phyloP scores from a whole-genome alignment of 1,140 invertebrate genomes.

The Drosophila arawakana region DNA sequence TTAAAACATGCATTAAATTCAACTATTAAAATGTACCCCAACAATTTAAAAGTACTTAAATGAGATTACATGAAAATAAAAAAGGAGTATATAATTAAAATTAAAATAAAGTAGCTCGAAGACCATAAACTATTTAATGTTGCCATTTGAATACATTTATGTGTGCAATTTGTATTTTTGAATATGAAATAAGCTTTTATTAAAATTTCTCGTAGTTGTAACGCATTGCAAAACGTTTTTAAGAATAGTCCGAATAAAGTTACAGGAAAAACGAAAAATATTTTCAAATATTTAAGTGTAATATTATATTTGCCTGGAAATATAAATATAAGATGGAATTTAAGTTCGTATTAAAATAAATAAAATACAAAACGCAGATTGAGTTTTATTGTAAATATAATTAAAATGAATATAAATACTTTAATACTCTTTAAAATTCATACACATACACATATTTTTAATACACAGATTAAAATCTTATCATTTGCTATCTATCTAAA shows the following conservation, averaged over 20 bases:
- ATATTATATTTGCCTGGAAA: conserved; percentile 10
- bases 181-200: conserved; percentile 33
- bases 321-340: conserved; percentile 17
- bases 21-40: conserved; percentile 7
- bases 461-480: not conserved
- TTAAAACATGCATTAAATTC: not conserved
- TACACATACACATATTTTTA: no score
- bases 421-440: not conserved
- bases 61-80: not conserved
- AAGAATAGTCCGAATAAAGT: conserved; percentile 26
- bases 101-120: not conserved
- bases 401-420: not conserved
- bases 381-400: not conserved
- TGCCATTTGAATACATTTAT: conserved; percentile 37
- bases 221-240: conserved; percentile 23
- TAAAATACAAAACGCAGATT: conserved; percentile 8
- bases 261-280: conserved; percentile 35
- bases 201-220: conserved; percentile 39
- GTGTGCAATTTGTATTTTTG: conserved; percentile 48
- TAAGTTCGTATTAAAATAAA: conserved; percentile 38
- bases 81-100: not conserved
- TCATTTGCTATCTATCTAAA: not conserved
- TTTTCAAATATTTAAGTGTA: conserved; percentile 29
- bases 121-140: conserved; percentile 30
- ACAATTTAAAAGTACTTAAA: conserved; percentile 1